These are phyloP conservation scores for Ctenoplectra terminalis DNA, from an alignment of 1,140 invertebrate species.

Conservation along the genomic window DNA sequence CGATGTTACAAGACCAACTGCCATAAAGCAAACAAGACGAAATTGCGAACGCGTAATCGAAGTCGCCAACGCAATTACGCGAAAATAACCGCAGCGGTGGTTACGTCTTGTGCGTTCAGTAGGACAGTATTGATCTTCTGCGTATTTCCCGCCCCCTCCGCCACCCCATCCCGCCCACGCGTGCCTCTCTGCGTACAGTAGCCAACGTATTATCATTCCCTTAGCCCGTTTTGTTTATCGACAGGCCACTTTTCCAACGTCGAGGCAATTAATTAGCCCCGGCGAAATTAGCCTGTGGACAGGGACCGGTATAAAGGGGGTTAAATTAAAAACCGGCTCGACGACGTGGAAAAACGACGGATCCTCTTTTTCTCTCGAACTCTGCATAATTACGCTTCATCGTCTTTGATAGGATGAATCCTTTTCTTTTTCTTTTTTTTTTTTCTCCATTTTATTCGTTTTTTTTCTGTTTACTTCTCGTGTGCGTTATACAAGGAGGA, in stretches of 20 bases:
- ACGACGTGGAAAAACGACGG: neutral
- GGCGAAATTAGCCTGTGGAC: neutral
- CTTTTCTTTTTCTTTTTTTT: neutral
- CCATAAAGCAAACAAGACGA: too few relatives aligned
- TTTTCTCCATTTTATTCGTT: too few relatives aligned
- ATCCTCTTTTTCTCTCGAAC: neutral
- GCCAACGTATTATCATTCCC: constrained; percentile 14
- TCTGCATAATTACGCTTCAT: neutral
- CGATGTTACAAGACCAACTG: too few relatives aligned
- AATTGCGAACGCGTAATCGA: constrained; percentile 3
- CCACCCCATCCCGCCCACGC: neutral
- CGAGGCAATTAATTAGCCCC: neutral
- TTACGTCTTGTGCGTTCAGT: constrained; percentile 51
- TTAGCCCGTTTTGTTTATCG: neutral
- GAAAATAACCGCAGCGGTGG: constrained; percentile 50
- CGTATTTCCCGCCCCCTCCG: constrained; percentile 26
- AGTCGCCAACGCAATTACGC: constrained; percentile 27
- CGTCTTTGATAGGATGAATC: neutral
- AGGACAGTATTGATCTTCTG: constrained; percentile 53
- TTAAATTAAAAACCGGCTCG: neutral
- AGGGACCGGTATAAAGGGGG: too few relatives aligned
- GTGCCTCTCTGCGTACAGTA: constrained; percentile 13
- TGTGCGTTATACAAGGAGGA: neutral
- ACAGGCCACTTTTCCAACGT: neutral
- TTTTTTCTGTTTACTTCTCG: neutral